Evolutionary conservation across 2,797 vertebrate genomes (phyloP).

Genomic region (Coreius guichenoti): DNA sequence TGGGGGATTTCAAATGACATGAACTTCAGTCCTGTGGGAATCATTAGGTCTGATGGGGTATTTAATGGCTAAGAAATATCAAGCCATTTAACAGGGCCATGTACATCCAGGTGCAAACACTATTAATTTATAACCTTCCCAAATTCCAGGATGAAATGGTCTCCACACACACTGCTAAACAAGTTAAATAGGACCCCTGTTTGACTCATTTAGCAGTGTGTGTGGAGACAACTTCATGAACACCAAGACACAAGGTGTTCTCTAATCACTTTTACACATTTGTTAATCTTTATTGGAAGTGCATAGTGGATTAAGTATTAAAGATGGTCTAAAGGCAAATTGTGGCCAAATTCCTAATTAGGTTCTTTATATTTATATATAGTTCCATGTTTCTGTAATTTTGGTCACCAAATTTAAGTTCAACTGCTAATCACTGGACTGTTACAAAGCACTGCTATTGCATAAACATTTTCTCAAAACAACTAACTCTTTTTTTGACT

Average conservation of each 20-base stretch:
- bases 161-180: not conserved
- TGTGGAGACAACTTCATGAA: not conserved
- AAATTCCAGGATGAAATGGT: not conserved
- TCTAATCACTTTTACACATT: not conserved
- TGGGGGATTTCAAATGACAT: not conserved
- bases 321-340: not conserved
- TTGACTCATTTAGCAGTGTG: not conserved
- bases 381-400: not conserved
- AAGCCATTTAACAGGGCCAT: constrained; percentile 20
- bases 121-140: not conserved
- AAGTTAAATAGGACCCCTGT: not conserved
- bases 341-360: not conserved
- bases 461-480: not conserved
- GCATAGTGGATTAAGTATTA: not conserved
- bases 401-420: not conserved
- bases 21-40: constrained; percentile 20
- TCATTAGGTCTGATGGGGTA: constrained; percentile 17
- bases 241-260: not conserved
- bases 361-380: not conserved
- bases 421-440: not conserved
- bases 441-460: not conserved
- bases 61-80: constrained; percentile 13
- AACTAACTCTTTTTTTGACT: not conserved
- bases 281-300: not conserved
- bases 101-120: not conserved